phyloP scores from a whole-genome alignment of 2,113 vertebrate species.

The Catagonus wagneri region DNA sequence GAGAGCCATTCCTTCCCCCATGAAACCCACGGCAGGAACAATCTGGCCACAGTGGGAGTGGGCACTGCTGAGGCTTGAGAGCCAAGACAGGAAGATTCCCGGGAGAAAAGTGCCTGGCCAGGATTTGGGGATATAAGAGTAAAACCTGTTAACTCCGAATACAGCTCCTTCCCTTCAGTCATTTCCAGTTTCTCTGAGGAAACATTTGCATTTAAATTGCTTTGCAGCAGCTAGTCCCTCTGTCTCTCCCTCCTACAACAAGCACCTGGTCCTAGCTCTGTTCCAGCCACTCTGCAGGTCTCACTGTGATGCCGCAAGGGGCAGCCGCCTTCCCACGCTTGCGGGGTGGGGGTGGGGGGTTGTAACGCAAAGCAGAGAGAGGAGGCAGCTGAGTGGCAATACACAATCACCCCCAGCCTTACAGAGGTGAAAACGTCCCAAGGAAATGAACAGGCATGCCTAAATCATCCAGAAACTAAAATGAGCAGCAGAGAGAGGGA shows the following conservation, averaged over 20 bases:
- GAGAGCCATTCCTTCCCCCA: not conserved
- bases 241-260: not conserved
- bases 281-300: not conserved
- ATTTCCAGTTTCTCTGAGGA: conserved; percentile 74
- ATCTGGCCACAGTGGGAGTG: not conserved
- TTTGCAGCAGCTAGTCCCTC: conserved; percentile 63
- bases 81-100: not conserved
- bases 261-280: not conserved
- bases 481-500: not conserved
- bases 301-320: not conserved
- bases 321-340: not conserved
- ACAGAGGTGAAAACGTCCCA: not conserved
- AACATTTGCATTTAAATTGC: conserved; percentile 88
- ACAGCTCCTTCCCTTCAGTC: conserved; percentile 68
- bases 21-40: not conserved
- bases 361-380: not conserved
- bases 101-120: not conserved
- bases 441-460: not conserved
- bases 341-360: rapidly evolving
- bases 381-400: not conserved
- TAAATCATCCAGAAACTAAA: not conserved
- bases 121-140: conserved; percentile 21
- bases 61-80: conserved; percentile 14
- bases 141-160: conserved; percentile 43
- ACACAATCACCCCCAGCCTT: not conserved